Conservation (phyloP, 2,888 invertebrate genomes). For the Pediacus dermestoides region DNA sequence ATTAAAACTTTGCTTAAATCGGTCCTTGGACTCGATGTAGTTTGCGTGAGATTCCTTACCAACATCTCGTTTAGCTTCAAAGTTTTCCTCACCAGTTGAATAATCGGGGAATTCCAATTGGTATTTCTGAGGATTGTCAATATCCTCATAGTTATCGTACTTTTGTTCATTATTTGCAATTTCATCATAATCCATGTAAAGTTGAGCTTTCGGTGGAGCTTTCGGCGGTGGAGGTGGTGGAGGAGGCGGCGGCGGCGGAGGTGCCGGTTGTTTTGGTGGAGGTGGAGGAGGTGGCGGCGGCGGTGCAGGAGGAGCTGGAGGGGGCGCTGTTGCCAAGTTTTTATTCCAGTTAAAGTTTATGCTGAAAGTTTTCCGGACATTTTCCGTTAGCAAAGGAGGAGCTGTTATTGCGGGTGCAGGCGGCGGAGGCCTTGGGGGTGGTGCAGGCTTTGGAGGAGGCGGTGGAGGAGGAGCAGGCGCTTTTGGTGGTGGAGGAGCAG, state of each 20-base stretch:
- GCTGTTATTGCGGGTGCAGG: conserved; percentile 20
- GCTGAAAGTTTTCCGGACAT: conserved; percentile 44
- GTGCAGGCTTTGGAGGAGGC: conserved; percentile 30
- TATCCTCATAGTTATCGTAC: conserved; percentile 6
- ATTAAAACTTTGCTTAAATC: conserved; percentile 32
- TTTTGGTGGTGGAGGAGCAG: conserved; percentile 15
- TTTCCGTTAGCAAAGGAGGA: conserved; percentile 41
- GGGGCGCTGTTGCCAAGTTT: conserved; percentile 33
- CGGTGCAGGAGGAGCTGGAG: conserved; percentile 21
- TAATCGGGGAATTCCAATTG: conserved; percentile 37
- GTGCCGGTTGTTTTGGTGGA: conserved; percentile 14
- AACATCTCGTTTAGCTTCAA: conserved; percentile 24
- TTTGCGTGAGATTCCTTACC: conserved; percentile 15
- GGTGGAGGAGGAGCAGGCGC: conserved; percentile 22
- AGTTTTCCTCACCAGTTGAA: conserved; percentile 21
- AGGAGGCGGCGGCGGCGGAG: conserved; percentile 12
- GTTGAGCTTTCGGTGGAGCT: conserved; percentile 16
- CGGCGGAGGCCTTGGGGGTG: conserved; percentile 23
- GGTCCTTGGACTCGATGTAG: conserved; percentile 23
- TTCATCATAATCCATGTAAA: conserved; percentile 15
- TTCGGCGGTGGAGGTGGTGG: conserved; percentile 19
- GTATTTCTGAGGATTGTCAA: conserved; percentile 24
- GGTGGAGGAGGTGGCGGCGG: conserved; percentile 20
- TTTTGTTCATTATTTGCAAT: conserved; percentile 4
- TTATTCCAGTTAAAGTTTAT: conserved; percentile 46